Conservation (phyloP, 2,113 vertebrate genomes). For the Sebastes schlegelii region DNA sequence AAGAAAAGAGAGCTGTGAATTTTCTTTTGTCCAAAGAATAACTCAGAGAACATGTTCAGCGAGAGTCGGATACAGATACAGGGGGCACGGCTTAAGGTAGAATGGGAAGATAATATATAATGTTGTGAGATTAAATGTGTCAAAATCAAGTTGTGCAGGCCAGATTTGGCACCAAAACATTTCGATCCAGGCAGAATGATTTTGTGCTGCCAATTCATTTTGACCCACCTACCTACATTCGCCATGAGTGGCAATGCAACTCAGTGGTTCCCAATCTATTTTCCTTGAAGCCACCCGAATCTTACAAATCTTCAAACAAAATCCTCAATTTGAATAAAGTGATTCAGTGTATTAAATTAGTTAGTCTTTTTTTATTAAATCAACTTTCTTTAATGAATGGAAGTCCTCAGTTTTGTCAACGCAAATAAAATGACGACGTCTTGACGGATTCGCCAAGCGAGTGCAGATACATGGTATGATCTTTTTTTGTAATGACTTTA, state of each 20-base stretch:
- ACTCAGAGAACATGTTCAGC: slow-evolving; percentile 23
- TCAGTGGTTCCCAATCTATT: too few species aligned
- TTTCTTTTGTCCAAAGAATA: slow-evolving; percentile 59
- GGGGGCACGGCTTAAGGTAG: slow-evolving; percentile 22
- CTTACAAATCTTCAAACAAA: too few species aligned
- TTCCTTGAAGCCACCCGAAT: too few species aligned
- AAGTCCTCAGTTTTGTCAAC: too few species aligned
- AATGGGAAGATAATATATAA: slow-evolving; percentile 33
- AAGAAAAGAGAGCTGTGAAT: slow-evolving; percentile 54
- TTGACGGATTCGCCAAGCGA: too few species aligned
- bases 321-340: too few species aligned
- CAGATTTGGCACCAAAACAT: slow-evolving; percentile 38
- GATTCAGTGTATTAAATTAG: too few species aligned
- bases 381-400: too few species aligned
- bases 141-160: slow-evolving; percentile 32
- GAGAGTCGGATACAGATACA: slow-evolving; percentile 31
- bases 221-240: slow-evolving; percentile 56
- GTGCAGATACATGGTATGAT: too few species aligned
- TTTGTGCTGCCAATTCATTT: slow-evolving; percentile 62
- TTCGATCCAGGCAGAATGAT: slow-evolving; percentile 43
- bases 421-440: too few species aligned
- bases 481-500: too few species aligned
- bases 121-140: slow-evolving; percentile 40
- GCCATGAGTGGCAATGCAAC: slow-evolving; percentile 45
- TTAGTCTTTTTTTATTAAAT: too few species aligned